Evolutionary conservation across 2,888 invertebrate species (phyloP).

Genomic region (Adineta ricciae): DNA sequence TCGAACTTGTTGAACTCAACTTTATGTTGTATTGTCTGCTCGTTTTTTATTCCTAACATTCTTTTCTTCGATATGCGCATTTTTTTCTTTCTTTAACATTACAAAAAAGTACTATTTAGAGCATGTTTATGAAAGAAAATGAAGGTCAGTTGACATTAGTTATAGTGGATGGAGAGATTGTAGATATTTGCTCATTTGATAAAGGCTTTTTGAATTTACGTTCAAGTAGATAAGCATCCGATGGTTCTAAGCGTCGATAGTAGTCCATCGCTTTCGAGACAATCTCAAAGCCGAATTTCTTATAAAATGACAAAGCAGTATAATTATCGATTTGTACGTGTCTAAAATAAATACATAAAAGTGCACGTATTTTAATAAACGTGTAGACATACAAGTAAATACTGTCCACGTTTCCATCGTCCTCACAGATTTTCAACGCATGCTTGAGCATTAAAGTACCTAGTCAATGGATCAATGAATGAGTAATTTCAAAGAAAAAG

Average conservation of each 20-base stretch:
- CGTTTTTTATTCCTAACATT: too few species aligned
- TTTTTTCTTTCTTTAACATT: not conserved
- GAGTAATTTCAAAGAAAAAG: too few species aligned
- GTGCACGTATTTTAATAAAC: not conserved
- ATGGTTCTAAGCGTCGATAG: conserved; percentile 55
- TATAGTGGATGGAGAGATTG: not conserved
- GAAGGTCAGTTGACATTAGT: not conserved
- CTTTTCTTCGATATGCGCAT: not conserved
- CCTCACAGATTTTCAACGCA: conserved; percentile 83
- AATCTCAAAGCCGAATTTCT: conserved; percentile 94
- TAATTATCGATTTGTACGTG: conserved; percentile 97
- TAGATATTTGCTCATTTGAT: not conserved
- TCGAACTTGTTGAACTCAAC: not conserved
- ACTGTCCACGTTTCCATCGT: conserved; percentile 87
- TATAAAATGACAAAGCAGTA: conserved; percentile 93
- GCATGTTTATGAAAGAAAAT: not conserved
- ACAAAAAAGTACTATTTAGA: not conserved
- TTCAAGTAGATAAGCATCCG: conserved; percentile 27
- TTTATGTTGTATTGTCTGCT: not conserved
- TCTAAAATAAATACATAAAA: conserved; percentile 52
- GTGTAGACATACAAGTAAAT: conserved; percentile 77
- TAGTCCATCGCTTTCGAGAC: conserved; percentile 95
- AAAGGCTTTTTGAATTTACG: conserved; percentile 21
- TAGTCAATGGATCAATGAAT: conserved; percentile 36
- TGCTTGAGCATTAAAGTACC: conserved; percentile 89